A percentile compares a stretch with the other conserved stretches of the same genome.
These are phyloP conservation scores for Ostrea denselamellosa DNA, from an alignment of 1,140 invertebrate genomes.

Conservation along the genomic window DNA sequence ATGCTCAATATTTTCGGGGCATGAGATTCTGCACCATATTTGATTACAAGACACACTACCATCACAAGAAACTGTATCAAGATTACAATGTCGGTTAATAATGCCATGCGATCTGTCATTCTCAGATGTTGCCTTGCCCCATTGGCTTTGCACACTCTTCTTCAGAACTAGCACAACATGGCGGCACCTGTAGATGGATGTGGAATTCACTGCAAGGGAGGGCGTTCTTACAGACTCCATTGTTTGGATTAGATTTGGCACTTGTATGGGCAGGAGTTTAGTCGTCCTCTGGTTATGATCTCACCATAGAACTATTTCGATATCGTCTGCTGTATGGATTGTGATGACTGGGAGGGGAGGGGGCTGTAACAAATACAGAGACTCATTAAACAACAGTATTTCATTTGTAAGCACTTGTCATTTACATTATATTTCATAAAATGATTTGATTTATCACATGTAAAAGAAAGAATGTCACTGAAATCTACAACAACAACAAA, in stretches of 20 bases:
- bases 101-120: background rate
- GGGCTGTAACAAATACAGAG: constrained; percentile 52
- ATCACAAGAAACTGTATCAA: background rate
- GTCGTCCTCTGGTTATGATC: constrained; percentile 9
- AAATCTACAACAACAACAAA: background rate
- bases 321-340: constrained; percentile 55
- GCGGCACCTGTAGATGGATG: background rate
- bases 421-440: too few species aligned
- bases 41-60: background rate
- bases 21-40: constrained; percentile 31
- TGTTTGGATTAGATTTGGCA: constrained; percentile 24
- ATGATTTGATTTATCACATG: background rate
- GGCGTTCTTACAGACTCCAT: background rate
- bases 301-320: constrained; percentile 30
- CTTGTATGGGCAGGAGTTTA: constrained; percentile 4
- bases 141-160: background rate
- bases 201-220: background rate
- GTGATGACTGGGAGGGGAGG: constrained; percentile 58
- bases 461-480: background rate
- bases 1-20: background rate
- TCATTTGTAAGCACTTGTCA: too few species aligned
- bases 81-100: background rate
- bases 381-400: too few species aligned
- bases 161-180: background rate
- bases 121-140: background rate